Conservation (phyloP, 1,140 invertebrate genomes). For the Meloidogyne exigua region DNA sequence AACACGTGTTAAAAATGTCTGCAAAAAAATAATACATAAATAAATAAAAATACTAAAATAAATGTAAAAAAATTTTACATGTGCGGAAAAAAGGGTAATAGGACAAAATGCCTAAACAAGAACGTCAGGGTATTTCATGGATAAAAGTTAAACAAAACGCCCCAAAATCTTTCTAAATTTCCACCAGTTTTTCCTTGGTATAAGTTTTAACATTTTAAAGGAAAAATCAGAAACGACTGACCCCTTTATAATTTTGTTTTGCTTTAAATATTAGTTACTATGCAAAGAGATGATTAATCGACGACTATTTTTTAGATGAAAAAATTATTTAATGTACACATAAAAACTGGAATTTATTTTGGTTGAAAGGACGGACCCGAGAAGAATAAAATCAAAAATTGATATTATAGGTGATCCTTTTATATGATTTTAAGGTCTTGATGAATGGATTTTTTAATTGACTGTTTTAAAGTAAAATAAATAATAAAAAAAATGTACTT, state of each 20-base stretch:
- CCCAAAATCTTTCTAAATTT: no score
- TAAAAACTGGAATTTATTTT: not conserved
- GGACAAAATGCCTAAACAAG: not conserved
- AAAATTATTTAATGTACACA: no score
- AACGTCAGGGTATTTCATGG: no score
- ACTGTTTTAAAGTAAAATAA: no score
- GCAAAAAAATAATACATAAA: not conserved
- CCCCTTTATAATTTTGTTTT: not conserved
- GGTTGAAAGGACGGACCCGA: no score
- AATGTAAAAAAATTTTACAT: not conserved
- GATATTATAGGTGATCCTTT: not conserved
- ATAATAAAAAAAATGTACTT: no score
- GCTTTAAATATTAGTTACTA: not conserved
- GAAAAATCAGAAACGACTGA: no score
- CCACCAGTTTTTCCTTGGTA: no score
- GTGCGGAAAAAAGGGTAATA: not conserved
- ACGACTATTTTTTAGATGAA: not conserved
- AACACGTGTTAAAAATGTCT: no score
- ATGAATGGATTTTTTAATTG: no score
- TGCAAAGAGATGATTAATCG: not conserved
- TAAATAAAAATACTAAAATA: not conserved
- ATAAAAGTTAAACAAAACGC: no score
- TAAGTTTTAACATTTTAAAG: not conserved
- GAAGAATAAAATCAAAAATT: not conserved
- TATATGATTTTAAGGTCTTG: not conserved